Base-by-base conservation (phyloP, 2,113 vertebrate species). In the Drymodes brunneopygia region DNA sequence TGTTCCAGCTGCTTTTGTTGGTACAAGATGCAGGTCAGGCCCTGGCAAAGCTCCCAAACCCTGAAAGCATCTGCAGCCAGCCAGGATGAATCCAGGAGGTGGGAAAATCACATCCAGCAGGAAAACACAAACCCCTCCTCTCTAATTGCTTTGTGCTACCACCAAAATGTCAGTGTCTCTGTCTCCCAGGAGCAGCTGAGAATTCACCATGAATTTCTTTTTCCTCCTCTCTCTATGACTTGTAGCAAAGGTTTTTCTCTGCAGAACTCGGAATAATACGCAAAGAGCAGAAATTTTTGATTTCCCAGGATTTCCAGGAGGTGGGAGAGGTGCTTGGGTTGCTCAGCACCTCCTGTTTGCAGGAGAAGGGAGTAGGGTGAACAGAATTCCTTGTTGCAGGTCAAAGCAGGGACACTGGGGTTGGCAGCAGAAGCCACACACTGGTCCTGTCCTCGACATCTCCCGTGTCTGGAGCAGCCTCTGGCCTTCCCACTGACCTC, bases 281-380 rank as follows among this genome's bases (percentile, higher is more conserved):
- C n/a, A n/a, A n/a, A n/a, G n/a, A n/a, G n/a, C n/a, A n/a, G n/a
- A n/a, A n/a, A n/a, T n/a, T n/a, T n/a, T 67, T 91, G 47, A n/a
- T 81, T 92, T 64, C 71, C 81, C 79, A 69, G 69, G 66, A 86
- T 69, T 94, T 94, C 92, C 86, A 45, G 74, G 94, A 96, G 81
- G 33, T 21, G 47, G 91, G 89, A 92, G 81, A 82, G 53, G 75
- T 12, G 54, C 87, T 65, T 75, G 36, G 81, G 58, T 73, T 19
- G 56, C 83, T 92, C 28, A 5, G 67, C 53, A 8, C 45, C 94
- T 95, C 88, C 84, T 90, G 83, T 95, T 93, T 92, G 42, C 38
- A 19, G 12, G 77, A 80, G 35, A 77, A 19, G 44, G 58, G 56
- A 85, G 50, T 3, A 29, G 60, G 31, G 85, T 66, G 79, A 62